Evolutionary conservation across 1,140 invertebrate species (phyloP).

Genomic region (Papilio glaucus): DNA sequence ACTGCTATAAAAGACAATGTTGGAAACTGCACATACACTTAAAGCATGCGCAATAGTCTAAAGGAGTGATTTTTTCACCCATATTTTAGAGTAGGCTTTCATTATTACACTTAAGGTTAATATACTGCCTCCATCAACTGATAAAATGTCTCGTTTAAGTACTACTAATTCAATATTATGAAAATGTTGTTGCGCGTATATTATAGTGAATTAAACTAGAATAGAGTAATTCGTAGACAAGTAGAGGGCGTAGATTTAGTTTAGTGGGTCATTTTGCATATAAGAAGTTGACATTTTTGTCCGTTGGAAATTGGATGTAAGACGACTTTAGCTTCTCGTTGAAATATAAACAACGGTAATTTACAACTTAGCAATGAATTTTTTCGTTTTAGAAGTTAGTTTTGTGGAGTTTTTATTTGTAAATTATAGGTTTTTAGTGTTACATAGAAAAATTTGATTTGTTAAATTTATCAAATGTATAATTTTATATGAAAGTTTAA

Average conservation of each 20-base stretch:
- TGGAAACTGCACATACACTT: background rate
- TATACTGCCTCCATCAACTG: constrained; percentile 47
- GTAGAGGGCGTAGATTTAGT: constrained; percentile 55
- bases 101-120: background rate
- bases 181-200: constrained; percentile 63
- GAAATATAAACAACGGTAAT: background rate
- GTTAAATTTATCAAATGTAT: constrained; percentile 38
- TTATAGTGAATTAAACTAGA: constrained; percentile 54
- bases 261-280: constrained; percentile 38
- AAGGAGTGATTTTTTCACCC: constrained; percentile 8
- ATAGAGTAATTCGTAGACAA: constrained; percentile 55
- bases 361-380: background rate
- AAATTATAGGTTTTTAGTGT: constrained; percentile 1
- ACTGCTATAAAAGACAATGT: background rate
- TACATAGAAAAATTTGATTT: constrained; percentile 29
- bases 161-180: constrained; percentile 48
- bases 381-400: background rate
- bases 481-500: constrained; percentile 32
- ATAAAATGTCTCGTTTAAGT: constrained; percentile 50
- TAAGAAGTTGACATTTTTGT: constrained; percentile 9
- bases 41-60: constrained; percentile 12
- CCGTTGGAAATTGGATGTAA: background rate
- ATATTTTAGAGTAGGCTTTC: constrained; percentile 12
- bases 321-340: background rate
- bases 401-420: constrained; percentile 1